Evolutionary conservation across 2,888 invertebrate genomes (phyloP).

Genomic region (Dysmachus trigonus): DNA sequence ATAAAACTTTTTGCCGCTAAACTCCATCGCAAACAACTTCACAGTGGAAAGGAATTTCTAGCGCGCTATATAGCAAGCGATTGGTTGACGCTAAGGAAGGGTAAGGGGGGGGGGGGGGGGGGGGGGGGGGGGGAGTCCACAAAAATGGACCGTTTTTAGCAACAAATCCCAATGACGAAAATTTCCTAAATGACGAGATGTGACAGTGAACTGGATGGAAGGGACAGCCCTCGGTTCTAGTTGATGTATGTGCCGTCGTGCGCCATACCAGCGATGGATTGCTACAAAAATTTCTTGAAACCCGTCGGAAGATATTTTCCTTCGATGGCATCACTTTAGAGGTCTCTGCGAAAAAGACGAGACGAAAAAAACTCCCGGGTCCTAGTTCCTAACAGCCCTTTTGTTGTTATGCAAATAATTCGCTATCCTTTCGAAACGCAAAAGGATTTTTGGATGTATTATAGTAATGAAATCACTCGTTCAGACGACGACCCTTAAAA

Average conservation of each 20-base stretch:
- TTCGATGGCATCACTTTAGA: neutral
- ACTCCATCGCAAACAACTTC: neutral
- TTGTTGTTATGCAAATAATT: conserved; percentile 17
- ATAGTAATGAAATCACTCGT: neutral
- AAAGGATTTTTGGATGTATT: neutral
- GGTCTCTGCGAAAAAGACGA: neutral
- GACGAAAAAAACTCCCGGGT: neutral
- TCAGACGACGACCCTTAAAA: neutral
- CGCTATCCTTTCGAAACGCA: neutral
- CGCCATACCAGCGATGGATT: neutral
- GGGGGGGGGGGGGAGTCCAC: neutral
- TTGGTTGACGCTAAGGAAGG: too few relatives aligned
- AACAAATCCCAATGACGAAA: neutral
- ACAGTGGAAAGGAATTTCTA: neutral
- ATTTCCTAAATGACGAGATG: neutral
- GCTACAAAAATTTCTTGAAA: neutral
- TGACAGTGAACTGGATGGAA: neutral
- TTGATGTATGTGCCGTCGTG: neutral
- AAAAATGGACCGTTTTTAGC: neutral
- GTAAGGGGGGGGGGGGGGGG: too few relatives aligned
- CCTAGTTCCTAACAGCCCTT: neutral
- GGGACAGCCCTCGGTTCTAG: neutral
- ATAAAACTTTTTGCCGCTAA: neutral
- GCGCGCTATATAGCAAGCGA: neutral
- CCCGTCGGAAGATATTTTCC: neutral